A percentile compares a stretch with the other conserved stretches of the same genome.
Conservation (phyloP, 2,888 invertebrate genomes). For the Sinopyrophorus schimmeli region DNA sequence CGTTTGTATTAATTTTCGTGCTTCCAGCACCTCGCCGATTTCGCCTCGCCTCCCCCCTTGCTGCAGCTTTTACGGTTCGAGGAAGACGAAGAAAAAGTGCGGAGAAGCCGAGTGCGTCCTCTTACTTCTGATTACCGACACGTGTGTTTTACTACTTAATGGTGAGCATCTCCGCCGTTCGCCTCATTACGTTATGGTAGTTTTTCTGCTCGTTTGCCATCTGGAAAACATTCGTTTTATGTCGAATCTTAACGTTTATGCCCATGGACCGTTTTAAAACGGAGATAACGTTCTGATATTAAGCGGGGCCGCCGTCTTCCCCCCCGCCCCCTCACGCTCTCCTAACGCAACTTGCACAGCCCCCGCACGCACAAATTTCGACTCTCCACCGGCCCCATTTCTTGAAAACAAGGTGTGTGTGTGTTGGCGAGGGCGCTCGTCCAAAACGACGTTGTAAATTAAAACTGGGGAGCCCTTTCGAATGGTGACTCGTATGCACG, state of each 20-base stretch:
- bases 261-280: slow-evolving; percentile 12
- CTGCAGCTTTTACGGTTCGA: too few species aligned
- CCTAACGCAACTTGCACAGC: not conserved
- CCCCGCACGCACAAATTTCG: slow-evolving; percentile 29
- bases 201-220: slow-evolving; percentile 17
- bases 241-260: slow-evolving; percentile 19
- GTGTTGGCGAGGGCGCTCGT: too few species aligned
- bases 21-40: slow-evolving; percentile 34
- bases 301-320: slow-evolving; percentile 7
- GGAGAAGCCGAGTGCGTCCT: too few species aligned
- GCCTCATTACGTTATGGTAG: slow-evolving; percentile 6
- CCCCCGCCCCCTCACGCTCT: not conserved
- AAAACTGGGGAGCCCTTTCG: slow-evolving; percentile 32
- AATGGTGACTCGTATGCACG: slow-evolving; percentile 36
- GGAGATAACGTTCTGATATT: slow-evolving; percentile 13
- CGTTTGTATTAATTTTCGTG: slow-evolving; percentile 47
- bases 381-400: slow-evolving; percentile 18
- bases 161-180: slow-evolving; percentile 9
- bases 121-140: slow-evolving; percentile 16
- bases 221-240: slow-evolving; percentile 16
- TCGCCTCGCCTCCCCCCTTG: too few species aligned
- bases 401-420: slow-evolving; percentile 14
- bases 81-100: too few species aligned
- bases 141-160: slow-evolving; percentile 24
- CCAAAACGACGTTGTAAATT: slow-evolving; percentile 33